Evolutionary conservation across 2,113 vertebrate genomes (phyloP).

Genomic region (Spheniscus mendiculus): DNA sequence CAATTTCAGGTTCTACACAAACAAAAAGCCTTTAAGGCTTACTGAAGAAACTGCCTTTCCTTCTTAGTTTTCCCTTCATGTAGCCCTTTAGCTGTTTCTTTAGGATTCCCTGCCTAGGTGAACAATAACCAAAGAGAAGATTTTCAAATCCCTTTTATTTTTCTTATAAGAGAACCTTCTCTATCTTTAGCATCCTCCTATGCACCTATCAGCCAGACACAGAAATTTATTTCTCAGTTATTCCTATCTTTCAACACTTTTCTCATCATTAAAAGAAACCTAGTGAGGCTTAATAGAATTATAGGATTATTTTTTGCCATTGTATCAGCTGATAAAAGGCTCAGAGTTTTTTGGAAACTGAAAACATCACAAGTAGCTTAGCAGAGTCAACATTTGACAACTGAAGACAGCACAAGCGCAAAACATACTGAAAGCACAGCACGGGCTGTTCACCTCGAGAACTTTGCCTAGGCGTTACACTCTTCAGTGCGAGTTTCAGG

Average conservation of each 20-base stretch:
- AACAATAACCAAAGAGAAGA: conserved; percentile 20
- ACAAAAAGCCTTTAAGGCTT: conserved; percentile 7
- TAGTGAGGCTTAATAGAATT: conserved; percentile 51
- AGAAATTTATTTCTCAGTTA: conserved; percentile 48
- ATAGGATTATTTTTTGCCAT: conserved; percentile 31
- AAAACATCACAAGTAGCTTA: conserved; percentile 32
- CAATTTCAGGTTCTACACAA: neutral
- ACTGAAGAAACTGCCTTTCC: neutral
- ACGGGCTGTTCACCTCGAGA: neutral
- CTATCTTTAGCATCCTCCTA: conserved; percentile 64
- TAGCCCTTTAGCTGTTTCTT: conserved; percentile 22
- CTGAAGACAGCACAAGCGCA: conserved; percentile 35
- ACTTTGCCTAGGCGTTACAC: neutral
- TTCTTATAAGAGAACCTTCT: conserved; percentile 39
- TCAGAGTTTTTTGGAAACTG: conserved; percentile 34
- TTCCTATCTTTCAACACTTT: conserved; percentile 20
- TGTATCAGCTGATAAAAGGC: conserved; percentile 43
- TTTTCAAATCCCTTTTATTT: conserved; percentile 37
- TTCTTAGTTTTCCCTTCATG: conserved; percentile 1
- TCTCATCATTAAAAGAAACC: neutral
- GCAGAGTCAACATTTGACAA: conserved; percentile 45
- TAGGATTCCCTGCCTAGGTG: neutral
- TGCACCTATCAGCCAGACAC: conserved; percentile 44
- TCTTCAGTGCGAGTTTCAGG: neutral
- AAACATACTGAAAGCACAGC: neutral